Percentiles rank a stretch among this genome's conserved stretches.
phyloP scores from a whole-genome alignment of 2,113 vertebrate species.

The Cinclus cinclus region DNA sequence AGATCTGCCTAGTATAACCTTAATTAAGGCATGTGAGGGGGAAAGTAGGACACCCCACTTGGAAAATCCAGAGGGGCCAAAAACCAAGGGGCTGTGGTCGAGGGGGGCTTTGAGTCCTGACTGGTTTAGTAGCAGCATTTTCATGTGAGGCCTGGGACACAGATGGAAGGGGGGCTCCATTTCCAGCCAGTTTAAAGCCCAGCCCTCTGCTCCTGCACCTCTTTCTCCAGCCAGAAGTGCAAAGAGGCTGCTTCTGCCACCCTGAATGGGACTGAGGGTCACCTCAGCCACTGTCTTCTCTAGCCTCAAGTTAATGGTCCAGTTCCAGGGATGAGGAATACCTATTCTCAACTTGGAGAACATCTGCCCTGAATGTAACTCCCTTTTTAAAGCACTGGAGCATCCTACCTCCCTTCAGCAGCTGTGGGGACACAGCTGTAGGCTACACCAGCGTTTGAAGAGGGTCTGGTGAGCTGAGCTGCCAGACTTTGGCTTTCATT shows the following conservation, averaged over 20 bases:
- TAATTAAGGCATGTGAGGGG: not conserved
- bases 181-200: not conserved
- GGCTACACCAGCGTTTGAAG: not conserved
- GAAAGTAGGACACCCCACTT: not conserved
- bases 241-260: not conserved
- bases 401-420: not conserved
- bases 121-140: not conserved
- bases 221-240: not conserved
- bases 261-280: not conserved
- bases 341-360: not conserved
- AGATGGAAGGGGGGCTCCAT: fast-evolving
- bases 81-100: not conserved
- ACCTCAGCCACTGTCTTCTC: not conserved
- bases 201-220: not conserved
- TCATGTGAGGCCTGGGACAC: fast-evolving
- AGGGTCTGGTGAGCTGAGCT: not conserved
- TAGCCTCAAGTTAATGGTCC: not conserved
- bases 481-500: not conserved
- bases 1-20: not conserved
- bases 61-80: not conserved
- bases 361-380: not conserved
- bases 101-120: not conserved
- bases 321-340: not conserved
- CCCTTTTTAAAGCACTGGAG: not conserved
- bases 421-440: not conserved